Conservation (phyloP, 2,888 invertebrate species). For the Polydrusus pterygomalis region DNA sequence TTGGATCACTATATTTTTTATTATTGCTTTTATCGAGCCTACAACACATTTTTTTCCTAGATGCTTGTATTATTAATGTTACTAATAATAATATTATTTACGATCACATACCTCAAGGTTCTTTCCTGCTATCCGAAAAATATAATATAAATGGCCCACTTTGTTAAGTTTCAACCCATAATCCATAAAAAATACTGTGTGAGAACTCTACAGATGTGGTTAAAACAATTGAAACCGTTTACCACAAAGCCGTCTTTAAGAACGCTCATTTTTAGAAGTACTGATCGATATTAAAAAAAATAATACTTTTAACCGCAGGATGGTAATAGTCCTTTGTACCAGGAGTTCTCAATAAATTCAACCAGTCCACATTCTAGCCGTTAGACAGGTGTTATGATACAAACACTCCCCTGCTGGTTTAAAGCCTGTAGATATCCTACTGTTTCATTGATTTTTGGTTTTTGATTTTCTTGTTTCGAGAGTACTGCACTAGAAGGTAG, state of each 20-base stretch:
- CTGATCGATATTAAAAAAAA: constrained; percentile 44
- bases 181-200: constrained; percentile 53
- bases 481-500: no score
- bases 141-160: background rate
- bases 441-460: no score
- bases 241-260: constrained; percentile 52
- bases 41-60: no score
- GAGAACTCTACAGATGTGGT: constrained; percentile 61
- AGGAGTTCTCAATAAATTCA: background rate
- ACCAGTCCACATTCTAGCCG: background rate
- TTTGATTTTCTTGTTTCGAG: no score
- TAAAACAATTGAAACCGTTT: constrained; percentile 59
- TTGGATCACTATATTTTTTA: no score
- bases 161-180: background rate
- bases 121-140: background rate
- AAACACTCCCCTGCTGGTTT: no score
- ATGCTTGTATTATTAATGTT: no score
- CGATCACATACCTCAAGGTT: background rate
- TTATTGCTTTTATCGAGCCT: no score
- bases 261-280: constrained; percentile 39
- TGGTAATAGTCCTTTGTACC: constrained; percentile 18
- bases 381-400: background rate
- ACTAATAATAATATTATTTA: background rate
- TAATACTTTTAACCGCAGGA: constrained; percentile 48
- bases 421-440: no score